Base-by-base conservation (phyloP, 2,113 vertebrate species). In the Mugil cephalus region DNA sequence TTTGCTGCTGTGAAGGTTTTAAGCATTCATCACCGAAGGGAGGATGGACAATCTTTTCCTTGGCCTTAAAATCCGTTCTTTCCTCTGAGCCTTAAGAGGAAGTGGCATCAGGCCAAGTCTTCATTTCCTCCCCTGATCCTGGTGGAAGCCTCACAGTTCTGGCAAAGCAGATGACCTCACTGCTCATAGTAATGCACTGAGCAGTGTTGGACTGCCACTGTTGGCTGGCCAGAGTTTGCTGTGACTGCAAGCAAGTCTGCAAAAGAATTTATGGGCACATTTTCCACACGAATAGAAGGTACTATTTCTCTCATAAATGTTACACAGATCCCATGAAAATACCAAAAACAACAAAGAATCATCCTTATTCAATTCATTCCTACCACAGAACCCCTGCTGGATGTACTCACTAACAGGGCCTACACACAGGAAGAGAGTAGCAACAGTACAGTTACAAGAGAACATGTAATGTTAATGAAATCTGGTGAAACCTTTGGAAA, bases 11-110 rank as follows among this genome's bases (percentile, higher is more conserved):
- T 62, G 11, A 66, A 66, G 53, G 39, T 24, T 59, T 64, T 64
- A 2, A 39, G 19, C 12, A 21, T 62, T 70, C 54, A 45, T 67
- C 51, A 48, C n/a, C 19, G n/a, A 7, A 4, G 42, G 48, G 8
- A 64, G 19, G 0, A 17, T 10, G 7, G 51, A 56, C 65, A 60
- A 65, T 17, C 6, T 6, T 67, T 13, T 56, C 46, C 46, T 34
- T n/a, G n/a, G n/a, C n/a, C n/a, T n/a, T n/a, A n/a, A n/a, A n/a
- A n/a, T n/a, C n/a, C n/a, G n/a, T n/a, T n/a, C n/a, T n/a, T n/a
- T 69, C 68, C 63, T 24, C 24, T 60, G 45, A 61, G 36, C 17
- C 35, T 40, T 36, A 74, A 74, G 24, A 66, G 70, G 38, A 74
- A 62, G 60, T 36, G 60, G 19, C 66, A 52, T 63, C 66, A 14